A percentile compares a stretch with the other conserved stretches of the same genome.
These are phyloP conservation scores for Idaea straminata DNA, from an alignment of 2,888 invertebrate species.

Conservation along the genomic window DNA sequence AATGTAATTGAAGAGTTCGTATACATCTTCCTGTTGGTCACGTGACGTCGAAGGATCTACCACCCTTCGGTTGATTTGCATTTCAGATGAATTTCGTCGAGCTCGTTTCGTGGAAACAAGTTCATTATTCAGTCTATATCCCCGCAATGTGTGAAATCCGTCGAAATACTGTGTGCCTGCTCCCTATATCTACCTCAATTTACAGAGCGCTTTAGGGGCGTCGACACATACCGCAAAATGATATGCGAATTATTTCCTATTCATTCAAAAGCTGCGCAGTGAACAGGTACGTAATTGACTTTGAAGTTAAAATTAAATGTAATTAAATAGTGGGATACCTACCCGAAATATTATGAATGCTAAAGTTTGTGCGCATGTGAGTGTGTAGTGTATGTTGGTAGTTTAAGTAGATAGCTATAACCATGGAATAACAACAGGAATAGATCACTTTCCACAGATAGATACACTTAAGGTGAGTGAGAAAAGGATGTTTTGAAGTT, in stretches of 20 bases:
- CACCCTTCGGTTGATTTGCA: slow-evolving; percentile 25
- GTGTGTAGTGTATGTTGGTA: neutral
- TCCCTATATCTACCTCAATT: neutral
- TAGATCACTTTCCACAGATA: too few species aligned
- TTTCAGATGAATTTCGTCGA: slow-evolving; percentile 21
- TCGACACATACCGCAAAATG: slow-evolving; percentile 2
- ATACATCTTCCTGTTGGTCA: neutral
- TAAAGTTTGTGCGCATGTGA: neutral
- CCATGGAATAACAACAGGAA: too few species aligned
- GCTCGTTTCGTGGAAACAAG: slow-evolving; percentile 16
- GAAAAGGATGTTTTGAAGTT: too few species aligned
- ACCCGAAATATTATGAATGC: neutral
- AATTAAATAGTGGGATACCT: neutral
- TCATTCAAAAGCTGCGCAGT: neutral
- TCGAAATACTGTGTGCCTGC: neutral
- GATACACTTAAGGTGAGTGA: too few species aligned
- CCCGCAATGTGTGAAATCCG: slow-evolving; percentile 11
- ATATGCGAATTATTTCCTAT: slow-evolving; percentile 2
- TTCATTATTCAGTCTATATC: slow-evolving; percentile 15
- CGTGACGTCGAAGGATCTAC: slow-evolving; percentile 6
- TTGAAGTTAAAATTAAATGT: neutral
- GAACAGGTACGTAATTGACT: slow-evolving; percentile 3
- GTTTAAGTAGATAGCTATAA: too few species aligned
- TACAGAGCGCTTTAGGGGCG: neutral
- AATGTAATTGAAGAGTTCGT: neutral